These are phyloP conservation scores for Physocephala rufipes DNA, from an alignment of 2,888 invertebrate genomes.

Conservation along the genomic window DNA sequence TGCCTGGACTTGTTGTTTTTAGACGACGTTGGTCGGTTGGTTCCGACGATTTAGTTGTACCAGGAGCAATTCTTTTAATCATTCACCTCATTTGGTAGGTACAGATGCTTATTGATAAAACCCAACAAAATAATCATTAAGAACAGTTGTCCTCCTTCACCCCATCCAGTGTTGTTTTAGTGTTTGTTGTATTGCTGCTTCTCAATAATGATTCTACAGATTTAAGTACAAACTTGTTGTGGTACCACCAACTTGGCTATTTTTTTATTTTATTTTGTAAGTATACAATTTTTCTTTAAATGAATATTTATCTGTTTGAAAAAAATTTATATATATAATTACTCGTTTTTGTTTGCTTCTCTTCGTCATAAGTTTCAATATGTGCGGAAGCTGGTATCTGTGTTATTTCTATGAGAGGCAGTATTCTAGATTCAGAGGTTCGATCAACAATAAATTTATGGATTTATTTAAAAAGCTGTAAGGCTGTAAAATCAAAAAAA, in stretches of 20 bases:
- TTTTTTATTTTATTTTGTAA: conserved; percentile 64
- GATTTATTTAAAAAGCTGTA: conserved; percentile 80
- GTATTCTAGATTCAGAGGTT: conserved; percentile 79
- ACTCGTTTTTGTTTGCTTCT: too few relatives aligned
- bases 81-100: conserved; percentile 83
- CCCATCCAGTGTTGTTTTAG: conserved; percentile 62
- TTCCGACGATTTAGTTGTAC: conserved; percentile 87
- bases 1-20: conserved; percentile 89
- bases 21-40: conserved; percentile 88
- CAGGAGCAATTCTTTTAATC: conserved; percentile 79
- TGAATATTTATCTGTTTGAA: not conserved
- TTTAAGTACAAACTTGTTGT: conserved; percentile 64
- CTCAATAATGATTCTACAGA: conserved; percentile 62
- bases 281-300: too few relatives aligned
- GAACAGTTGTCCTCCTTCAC: not conserved
- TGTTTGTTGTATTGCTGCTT: conserved; percentile 60
- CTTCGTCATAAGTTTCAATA: conserved; percentile 67
- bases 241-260: conserved; percentile 65
- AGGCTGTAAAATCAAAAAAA: conserved; percentile 54
- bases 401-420: conserved; percentile 79
- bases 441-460: conserved; percentile 81
- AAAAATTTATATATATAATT: conserved; percentile 6
- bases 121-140: not conserved
- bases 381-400: conserved; percentile 77
- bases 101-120: not conserved